Percentiles rank a stretch among this genome's conserved stretches.
Evolutionary conservation across 1,140 invertebrate genomes (phyloP).

Genomic region (Sesamia nonagrioides): DNA sequence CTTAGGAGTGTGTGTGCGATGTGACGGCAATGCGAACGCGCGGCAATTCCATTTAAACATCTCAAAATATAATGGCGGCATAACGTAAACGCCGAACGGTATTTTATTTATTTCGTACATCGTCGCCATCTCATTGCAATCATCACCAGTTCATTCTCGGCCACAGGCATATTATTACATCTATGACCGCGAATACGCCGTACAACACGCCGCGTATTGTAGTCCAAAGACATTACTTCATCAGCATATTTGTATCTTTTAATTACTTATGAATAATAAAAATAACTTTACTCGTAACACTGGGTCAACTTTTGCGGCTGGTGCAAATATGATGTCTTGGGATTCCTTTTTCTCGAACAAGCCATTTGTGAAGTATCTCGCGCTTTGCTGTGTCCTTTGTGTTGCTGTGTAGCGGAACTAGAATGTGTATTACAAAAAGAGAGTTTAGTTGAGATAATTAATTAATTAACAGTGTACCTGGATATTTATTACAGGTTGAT

Average conservation of each 20-base stretch:
- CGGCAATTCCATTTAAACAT: no score
- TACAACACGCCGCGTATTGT: no score
- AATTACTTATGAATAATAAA: neutral
- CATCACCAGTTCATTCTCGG: no score
- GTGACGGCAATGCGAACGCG: no score
- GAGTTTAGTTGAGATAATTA: neutral
- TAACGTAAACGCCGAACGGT: no score
- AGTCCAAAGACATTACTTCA: neutral
- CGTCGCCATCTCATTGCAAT: no score
- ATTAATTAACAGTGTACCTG: neutral
- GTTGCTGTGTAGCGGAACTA: slow-evolving; percentile 93
- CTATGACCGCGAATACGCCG: no score
- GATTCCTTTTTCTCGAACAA: slow-evolving; percentile 90
- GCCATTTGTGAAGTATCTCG: slow-evolving; percentile 91
- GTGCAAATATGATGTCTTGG: slow-evolving; percentile 89
- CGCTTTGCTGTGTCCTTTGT: slow-evolving; percentile 92
- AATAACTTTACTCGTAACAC: slow-evolving; percentile 90
- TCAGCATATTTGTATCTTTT: neutral
- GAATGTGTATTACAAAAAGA: slow-evolving; percentile 65
- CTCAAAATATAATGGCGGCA: no score
- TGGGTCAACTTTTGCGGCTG: slow-evolving; percentile 89
- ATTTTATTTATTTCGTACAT: no score
- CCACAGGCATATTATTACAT: no score
- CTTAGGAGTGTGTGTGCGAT: no score
- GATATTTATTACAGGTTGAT: no score